Conservation (phyloP, 2,113 vertebrate species). For the Ptilonorhynchus violaceus region DNA sequence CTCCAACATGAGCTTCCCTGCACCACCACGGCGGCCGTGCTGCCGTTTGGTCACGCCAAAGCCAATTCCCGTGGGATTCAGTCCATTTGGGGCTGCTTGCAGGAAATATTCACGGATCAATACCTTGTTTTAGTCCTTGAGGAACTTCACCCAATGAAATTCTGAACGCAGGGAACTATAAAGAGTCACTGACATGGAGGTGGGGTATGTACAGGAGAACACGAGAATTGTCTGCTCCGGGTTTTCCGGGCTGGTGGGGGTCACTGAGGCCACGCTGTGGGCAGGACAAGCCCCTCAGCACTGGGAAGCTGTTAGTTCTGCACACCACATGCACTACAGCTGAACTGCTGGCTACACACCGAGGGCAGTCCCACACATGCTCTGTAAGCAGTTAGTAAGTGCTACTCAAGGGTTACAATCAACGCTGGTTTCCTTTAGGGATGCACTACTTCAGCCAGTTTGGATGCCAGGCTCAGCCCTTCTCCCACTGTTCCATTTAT, state of each 20-base stretch:
- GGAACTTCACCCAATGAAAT: not conserved
- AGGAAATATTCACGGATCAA: not conserved
- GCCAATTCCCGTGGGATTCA: not conserved
- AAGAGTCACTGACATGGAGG: not conserved
- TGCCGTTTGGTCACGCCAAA: rapidly evolving
- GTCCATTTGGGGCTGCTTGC: not conserved
- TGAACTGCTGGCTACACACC: not conserved
- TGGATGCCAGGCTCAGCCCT: not conserved
- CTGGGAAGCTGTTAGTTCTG: conserved; percentile 24
- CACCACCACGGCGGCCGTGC: rapidly evolving
- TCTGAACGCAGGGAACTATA: rapidly evolving
- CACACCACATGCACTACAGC: not conserved
- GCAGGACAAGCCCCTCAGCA: not conserved
- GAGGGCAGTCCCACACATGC: not conserved
- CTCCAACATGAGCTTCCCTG: rapidly evolving
- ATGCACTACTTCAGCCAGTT: not conserved
- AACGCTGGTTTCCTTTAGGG: not conserved
- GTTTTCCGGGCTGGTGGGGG: conserved; percentile 2
- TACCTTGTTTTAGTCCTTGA: not conserved
- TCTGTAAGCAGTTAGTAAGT: conserved; percentile 23
- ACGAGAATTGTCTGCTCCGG: rapidly evolving
- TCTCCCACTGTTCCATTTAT: not conserved
- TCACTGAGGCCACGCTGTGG: not conserved
- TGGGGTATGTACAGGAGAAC: not conserved
- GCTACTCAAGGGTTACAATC: not conserved